A percentile compares a stretch with the other conserved stretches of the same genome.
phyloP scores from a whole-genome alignment of 2,113 vertebrate species.

The Odontesthes bonariensis region DNA sequence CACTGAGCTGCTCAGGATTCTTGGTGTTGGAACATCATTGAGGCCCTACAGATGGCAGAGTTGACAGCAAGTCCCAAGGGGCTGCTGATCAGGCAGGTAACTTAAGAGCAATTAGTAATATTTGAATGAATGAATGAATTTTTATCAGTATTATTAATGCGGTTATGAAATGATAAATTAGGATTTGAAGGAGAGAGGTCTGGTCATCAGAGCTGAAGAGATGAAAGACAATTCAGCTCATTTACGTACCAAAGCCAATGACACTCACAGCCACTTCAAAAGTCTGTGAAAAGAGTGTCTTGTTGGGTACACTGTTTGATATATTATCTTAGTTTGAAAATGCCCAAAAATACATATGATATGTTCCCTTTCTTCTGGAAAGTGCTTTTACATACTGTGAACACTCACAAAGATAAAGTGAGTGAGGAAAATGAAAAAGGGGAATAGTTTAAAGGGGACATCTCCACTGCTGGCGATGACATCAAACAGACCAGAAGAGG shows the following conservation, averaged over 20 bases:
- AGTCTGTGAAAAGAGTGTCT: constrained; percentile 67
- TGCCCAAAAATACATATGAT: not conserved
- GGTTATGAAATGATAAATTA: constrained; percentile 68
- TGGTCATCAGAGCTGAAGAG: constrained; percentile 77
- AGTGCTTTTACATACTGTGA: constrained; percentile 78
- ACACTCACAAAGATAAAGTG: constrained; percentile 71
- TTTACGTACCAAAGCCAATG: constrained; percentile 76
- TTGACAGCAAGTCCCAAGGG: constrained; percentile 80
- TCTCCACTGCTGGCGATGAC: constrained; percentile 63
- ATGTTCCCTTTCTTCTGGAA: constrained; percentile 27
- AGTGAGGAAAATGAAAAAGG: constrained; percentile 71
- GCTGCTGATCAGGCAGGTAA: constrained; percentile 84
- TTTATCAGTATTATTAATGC: constrained; percentile 1
- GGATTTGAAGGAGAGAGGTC: constrained; percentile 81
- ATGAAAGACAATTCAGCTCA: constrained; percentile 75
- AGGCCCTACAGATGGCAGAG: constrained; percentile 81
- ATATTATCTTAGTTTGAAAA: not conserved
- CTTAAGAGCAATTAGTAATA: not conserved
- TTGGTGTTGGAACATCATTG: constrained; percentile 79
- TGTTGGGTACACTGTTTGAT: not conserved
- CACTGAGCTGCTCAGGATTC: constrained; percentile 76
- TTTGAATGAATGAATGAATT: not conserved
- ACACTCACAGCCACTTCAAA: constrained; percentile 75
- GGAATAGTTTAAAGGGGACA: constrained; percentile 59
- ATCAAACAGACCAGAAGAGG: constrained; percentile 84